Percentiles rank a stretch among this genome's conserved stretches.
phyloP scores from a whole-genome alignment of 2,888 invertebrate species.

The Clostera curtula region DNA sequence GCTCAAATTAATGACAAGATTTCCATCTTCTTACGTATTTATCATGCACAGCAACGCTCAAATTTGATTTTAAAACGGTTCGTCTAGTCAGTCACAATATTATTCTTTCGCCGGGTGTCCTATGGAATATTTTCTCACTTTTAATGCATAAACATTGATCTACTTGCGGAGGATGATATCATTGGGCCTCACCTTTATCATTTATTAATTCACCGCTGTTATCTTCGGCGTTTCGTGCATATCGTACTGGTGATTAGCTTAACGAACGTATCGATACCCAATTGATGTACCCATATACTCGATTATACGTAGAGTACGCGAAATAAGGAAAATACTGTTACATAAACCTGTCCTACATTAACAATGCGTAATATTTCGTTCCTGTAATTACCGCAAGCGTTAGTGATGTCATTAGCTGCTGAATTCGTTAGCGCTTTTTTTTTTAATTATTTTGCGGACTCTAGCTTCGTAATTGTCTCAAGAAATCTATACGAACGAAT shows the following conservation, averaged over 20 bases:
- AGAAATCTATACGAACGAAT: no score
- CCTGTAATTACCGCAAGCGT: background rate
- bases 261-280: background rate
- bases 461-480: no score
- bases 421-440: no score
- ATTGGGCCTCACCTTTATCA: constrained; percentile 10
- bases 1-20: no score
- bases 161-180: constrained; percentile 11
- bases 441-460: no score
- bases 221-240: constrained; percentile 12
- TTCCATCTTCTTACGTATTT: no score
- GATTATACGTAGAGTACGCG: background rate
- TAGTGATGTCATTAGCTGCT: background rate
- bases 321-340: background rate
- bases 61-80: no score
- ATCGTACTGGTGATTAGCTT: constrained; percentile 7
- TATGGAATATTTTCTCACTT: constrained; percentile 16
- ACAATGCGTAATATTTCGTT: background rate
- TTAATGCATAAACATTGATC: constrained; percentile 13
- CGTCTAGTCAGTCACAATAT: background rate
- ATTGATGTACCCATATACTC: background rate
- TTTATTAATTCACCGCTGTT: constrained; percentile 11
- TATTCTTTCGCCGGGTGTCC: constrained; percentile 1
- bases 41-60: no score
- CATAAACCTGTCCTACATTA: background rate